phyloP scores from a whole-genome alignment of 1,140 invertebrate genomes.

The Paralvinella palmiformis region DNA sequence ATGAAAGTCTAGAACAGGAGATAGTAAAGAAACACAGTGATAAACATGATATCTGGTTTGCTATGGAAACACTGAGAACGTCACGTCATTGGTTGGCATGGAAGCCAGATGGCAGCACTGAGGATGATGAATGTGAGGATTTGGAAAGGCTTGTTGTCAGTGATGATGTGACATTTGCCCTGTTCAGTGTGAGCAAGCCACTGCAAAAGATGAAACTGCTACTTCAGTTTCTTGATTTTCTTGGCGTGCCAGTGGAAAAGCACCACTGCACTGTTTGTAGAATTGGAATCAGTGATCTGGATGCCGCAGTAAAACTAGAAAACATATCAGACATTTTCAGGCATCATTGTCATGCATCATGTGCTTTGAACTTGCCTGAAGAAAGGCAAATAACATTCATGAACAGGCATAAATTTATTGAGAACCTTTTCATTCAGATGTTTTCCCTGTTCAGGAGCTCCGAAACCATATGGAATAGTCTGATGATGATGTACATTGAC shows the following conservation, averaged over 20 bases:
- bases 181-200: constrained; percentile 38
- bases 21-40: constrained; percentile 17
- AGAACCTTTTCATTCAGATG: too few relatives aligned
- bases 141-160: constrained; percentile 49
- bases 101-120: constrained; percentile 44
- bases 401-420: too few relatives aligned
- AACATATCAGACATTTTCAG: too few relatives aligned
- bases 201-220: constrained; percentile 39
- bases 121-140: constrained; percentile 52
- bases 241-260: constrained; percentile 37
- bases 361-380: too few relatives aligned
- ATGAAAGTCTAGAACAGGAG: constrained; percentile 3
- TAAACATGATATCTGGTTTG: constrained; percentile 42
- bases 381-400: too few relatives aligned
- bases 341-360: too few relatives aligned
- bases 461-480: too few relatives aligned
- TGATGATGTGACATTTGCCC: constrained; percentile 46
- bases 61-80: constrained; percentile 48
- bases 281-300: too few relatives aligned
- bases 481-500: too few relatives aligned
- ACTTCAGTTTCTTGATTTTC: constrained; percentile 42
- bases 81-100: constrained; percentile 51
- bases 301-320: too few relatives aligned
- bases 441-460: too few relatives aligned
- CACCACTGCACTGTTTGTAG: too few relatives aligned